These are phyloP conservation scores for Ophonus ardosiacus DNA, from an alignment of 2,888 invertebrate genomes.

Conservation along the genomic window DNA sequence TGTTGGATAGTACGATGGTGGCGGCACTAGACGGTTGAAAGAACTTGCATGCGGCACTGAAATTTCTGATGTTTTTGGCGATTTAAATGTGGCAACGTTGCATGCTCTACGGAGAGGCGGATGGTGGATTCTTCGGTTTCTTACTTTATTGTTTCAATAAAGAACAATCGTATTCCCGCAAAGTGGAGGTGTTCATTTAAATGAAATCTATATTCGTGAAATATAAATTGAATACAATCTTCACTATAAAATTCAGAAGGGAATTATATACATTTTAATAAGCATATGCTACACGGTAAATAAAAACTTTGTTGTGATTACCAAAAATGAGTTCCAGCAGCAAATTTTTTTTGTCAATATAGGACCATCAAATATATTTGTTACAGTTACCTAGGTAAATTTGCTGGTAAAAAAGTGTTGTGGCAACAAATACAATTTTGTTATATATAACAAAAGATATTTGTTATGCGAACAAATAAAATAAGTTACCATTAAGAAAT, in stretches of 20 bases:
- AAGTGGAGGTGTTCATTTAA: not conserved
- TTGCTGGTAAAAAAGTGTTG: no score
- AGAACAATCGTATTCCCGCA: constrained; percentile 14
- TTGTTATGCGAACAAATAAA: no score
- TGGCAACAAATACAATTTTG: no score
- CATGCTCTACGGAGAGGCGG: constrained; percentile 6
- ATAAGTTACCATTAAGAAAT: no score
- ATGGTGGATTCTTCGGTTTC: constrained; percentile 25
- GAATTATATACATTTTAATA: not conserved
- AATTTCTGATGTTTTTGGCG: constrained; percentile 54
- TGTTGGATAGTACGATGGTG: constrained; percentile 23
- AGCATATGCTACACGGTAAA: not conserved
- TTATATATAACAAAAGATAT: no score
- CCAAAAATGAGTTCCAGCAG: no score
- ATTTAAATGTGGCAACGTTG: constrained; percentile 57
- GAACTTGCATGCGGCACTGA: constrained; percentile 45
- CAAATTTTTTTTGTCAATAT: no score
- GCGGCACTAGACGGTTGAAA: constrained; percentile 47
- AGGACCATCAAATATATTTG: no score
- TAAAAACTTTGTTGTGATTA: no score
- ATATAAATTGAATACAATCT: not conserved
- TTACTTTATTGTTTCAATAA: constrained; percentile 36
- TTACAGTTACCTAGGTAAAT: no score
- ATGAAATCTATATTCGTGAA: constrained; percentile 2
- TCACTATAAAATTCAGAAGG: not conserved